Evolutionary conservation across 2,113 vertebrate genomes (phyloP).

Genomic region (Pardalotus punctatus): DNA sequence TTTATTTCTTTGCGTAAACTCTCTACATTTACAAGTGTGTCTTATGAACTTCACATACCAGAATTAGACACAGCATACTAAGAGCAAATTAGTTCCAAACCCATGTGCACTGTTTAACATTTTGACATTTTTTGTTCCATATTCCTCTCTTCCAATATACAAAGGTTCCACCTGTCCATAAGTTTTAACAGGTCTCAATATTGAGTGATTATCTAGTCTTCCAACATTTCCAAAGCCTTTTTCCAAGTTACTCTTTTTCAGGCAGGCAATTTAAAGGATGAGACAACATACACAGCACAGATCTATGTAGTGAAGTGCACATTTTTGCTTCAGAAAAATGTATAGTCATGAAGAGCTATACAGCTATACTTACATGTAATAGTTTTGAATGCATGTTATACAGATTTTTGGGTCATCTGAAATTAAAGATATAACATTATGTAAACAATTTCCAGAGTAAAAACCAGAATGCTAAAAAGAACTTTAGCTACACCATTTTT

Average conservation of each 20-base stretch:
- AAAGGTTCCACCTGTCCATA: not conserved
- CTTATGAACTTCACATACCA: not conserved
- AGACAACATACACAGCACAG: not conserved
- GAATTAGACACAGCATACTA: not conserved
- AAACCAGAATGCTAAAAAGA: not conserved
- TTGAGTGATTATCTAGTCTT: not conserved
- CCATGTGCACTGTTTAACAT: not conserved
- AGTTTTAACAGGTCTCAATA: not conserved
- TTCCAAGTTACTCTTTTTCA: not conserved
- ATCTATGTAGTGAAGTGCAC: not conserved
- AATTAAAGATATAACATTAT: constrained; percentile 38
- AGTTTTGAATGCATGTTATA: constrained; percentile 80
- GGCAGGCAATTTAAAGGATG: not conserved
- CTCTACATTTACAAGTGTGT: not conserved
- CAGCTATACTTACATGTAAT: constrained; percentile 87
- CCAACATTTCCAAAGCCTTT: not conserved
- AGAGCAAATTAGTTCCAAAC: not conserved
- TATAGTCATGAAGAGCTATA: not conserved
- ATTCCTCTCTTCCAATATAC: not conserved
- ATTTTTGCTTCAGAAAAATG: not conserved
- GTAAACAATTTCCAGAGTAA: not conserved
- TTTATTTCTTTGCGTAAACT: not conserved
- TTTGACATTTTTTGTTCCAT: not conserved
- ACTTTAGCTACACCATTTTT: not conserved
- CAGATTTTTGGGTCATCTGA: constrained; percentile 89